Evolutionary conservation across 2,113 vertebrate genomes (phyloP), one percentile per base, ranked within the genome.

Genomic region (Lagopus leucura): DNA sequence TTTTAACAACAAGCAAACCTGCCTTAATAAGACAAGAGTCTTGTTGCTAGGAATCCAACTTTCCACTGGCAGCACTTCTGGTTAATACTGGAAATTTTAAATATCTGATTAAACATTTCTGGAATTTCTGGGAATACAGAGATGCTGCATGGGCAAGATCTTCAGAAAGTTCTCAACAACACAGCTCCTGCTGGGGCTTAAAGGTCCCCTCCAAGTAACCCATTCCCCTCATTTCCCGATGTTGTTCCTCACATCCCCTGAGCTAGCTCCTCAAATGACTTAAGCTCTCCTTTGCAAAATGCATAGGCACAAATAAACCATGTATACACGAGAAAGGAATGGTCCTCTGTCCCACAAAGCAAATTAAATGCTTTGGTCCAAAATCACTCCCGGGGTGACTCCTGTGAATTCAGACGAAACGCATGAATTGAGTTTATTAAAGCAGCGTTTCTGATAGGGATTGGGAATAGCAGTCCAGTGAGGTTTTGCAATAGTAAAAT

Each of bases 51-150:
- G 75, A 88, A 36, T 97, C 89, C 79, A 94, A 30, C 82, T 96
- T 97, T 95, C 94, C 88, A 65, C 79, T 95, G 96, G 94, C 93
- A 92, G 48, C 27, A 17, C 34, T 86, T 92, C 76, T 92, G 65
- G 69, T 42, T 79, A 91, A 88, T 93, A 86, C 66, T 91, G 94
- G 94, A 94, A 94, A 86, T 89, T 88, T 82, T 92, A 66, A 92
- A 95, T 92, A 92, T 92, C 91, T 94, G 92, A 94, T 92, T 88
- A 92, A 96, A 90, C 88, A 78, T 90, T 93, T 95, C 81, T 89
- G 92, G 81, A 93, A 91, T 94, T 97, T 96, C 90, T 91, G 87
- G 95, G 94, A 96, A 90, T 86, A 47, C 38, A 32, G 76, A 85
- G 79, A 83, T 91, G 48, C 54, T 86, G 52, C 82, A 92, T 58